Percentiles rank a stretch among this genome's conserved stretches.
These are phyloP conservation scores for Etheostoma perlongum DNA, from an alignment of 2,797 vertebrate species.

Conservation along the genomic window DNA sequence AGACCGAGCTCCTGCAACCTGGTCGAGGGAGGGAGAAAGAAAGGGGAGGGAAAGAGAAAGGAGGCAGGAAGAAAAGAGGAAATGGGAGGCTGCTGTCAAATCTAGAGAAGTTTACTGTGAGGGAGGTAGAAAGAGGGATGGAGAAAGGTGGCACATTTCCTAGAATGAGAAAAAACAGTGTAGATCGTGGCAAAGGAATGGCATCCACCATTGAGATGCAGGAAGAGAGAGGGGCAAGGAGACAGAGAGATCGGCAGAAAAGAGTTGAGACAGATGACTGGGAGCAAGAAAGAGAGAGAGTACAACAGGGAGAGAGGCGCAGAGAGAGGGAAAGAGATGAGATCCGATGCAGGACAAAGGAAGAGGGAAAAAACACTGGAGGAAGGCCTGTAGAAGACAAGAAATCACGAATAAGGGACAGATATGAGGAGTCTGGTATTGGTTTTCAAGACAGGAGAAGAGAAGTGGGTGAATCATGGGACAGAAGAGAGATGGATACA, in stretches of 20 bases:
- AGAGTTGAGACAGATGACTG: constrained; percentile 39
- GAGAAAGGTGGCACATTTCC: constrained; percentile 82
- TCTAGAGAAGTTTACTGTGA: constrained; percentile 38
- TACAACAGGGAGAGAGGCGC: constrained; percentile 48
- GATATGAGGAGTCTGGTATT: constrained; percentile 54
- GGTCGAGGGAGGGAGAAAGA: constrained; percentile 63
- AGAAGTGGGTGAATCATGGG: constrained; percentile 53
- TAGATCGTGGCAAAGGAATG: constrained; percentile 44
- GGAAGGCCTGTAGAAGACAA: constrained; percentile 57
- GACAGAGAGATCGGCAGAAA: constrained; percentile 47
- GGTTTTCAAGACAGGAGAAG: constrained; percentile 57
- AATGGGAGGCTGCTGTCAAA: constrained; percentile 61
- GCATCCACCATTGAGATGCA: constrained; percentile 6
- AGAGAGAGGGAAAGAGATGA: constrained; percentile 56
- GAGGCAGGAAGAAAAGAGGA: constrained; percentile 55
- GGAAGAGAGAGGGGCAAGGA: constrained; percentile 39
- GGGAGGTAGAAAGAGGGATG: constrained; percentile 46
- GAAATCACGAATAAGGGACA: constrained; percentile 53
- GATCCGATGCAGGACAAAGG: constrained; percentile 31
- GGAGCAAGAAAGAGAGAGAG: constrained; percentile 54
- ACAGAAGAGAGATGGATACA: constrained; percentile 59
- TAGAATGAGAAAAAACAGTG: constrained; percentile 61
- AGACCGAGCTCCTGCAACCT: constrained; percentile 44
- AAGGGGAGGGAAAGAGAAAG: constrained; percentile 67
- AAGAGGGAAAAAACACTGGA: constrained; percentile 39